These are phyloP conservation scores for Cephus sareptanus DNA, from an alignment of 2,888 invertebrate species.

Conservation along the genomic window DNA sequence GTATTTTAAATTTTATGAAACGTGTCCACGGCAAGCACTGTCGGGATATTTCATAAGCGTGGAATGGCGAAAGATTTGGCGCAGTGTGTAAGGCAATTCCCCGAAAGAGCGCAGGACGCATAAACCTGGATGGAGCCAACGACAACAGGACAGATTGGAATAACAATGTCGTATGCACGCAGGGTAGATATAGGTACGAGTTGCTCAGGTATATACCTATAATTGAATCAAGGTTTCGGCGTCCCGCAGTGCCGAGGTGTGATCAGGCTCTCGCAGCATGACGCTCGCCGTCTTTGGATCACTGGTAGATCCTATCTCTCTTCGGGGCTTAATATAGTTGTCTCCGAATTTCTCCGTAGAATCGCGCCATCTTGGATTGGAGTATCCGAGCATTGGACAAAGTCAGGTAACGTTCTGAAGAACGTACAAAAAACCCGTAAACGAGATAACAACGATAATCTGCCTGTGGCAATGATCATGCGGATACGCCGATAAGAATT, in stretches of 20 bases:
- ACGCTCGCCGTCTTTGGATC: slow-evolving; percentile 29
- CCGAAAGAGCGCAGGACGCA: background rate
- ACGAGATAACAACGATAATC: background rate
- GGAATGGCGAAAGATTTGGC: background rate
- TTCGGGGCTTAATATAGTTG: slow-evolving; percentile 38
- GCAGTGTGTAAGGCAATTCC: background rate
- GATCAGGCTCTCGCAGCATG: slow-evolving; percentile 58
- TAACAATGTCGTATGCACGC: slow-evolving; percentile 30
- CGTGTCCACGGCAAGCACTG: background rate
- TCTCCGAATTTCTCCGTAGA: slow-evolving; percentile 29
- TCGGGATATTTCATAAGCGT: background rate
- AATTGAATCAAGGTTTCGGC: slow-evolving; percentile 57
- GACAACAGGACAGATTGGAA: slow-evolving; percentile 18
- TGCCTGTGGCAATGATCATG: no score
- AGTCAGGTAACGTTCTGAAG: background rate
- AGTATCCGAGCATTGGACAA: background rate
- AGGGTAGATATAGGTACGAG: slow-evolving; percentile 1
- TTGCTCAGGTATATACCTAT: slow-evolving; percentile 28
- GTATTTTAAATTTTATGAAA: background rate
- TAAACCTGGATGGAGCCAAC: background rate
- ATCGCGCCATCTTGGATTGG: background rate
- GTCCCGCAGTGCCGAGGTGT: slow-evolving; percentile 57
- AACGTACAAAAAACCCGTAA: background rate
- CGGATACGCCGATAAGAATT: background rate
- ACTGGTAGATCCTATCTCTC: slow-evolving; percentile 39